Conservation (phyloP, 1,140 invertebrate species). For the Anastrepha obliqua region DNA sequence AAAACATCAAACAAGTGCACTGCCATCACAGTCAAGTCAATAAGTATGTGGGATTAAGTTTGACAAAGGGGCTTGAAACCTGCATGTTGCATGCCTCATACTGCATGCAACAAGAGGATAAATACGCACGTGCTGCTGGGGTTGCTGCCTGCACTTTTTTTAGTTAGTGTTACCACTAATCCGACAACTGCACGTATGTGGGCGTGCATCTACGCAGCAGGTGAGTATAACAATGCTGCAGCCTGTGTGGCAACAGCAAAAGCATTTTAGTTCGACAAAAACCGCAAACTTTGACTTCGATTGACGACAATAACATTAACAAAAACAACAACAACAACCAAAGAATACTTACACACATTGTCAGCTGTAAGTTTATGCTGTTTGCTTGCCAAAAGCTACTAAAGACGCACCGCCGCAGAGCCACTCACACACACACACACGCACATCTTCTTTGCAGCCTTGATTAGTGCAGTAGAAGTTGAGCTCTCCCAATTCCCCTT, state of each 20-base stretch:
- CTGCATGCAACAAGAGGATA: slow-evolving; percentile 30
- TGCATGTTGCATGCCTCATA: not conserved
- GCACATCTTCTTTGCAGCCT: not conserved
- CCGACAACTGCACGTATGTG: not conserved
- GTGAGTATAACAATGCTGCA: not conserved
- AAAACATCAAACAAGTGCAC: not conserved
- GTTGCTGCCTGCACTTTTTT: not conserved
- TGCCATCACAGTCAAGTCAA: not conserved
- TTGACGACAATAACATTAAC: not conserved
- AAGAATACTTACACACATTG: not conserved
- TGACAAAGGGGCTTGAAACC: not conserved
- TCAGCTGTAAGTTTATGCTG: not conserved
- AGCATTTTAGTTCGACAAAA: slow-evolving; percentile 22
- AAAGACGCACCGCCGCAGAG: not conserved
- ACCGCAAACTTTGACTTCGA: slow-evolving; percentile 43
- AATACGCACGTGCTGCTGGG: not conserved
- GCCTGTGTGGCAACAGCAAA: not conserved
- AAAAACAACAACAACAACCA: not conserved
- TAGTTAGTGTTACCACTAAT: not conserved
- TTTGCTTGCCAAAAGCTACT: not conserved
- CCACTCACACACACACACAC: not conserved
- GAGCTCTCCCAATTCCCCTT: no score
- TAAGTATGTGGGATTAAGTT: not conserved
- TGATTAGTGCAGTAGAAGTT: no score
- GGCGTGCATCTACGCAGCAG: not conserved